phyloP scores from a whole-genome alignment of 53 echinoderm and acorn worm species.

The Holothuria scabra region DNA sequence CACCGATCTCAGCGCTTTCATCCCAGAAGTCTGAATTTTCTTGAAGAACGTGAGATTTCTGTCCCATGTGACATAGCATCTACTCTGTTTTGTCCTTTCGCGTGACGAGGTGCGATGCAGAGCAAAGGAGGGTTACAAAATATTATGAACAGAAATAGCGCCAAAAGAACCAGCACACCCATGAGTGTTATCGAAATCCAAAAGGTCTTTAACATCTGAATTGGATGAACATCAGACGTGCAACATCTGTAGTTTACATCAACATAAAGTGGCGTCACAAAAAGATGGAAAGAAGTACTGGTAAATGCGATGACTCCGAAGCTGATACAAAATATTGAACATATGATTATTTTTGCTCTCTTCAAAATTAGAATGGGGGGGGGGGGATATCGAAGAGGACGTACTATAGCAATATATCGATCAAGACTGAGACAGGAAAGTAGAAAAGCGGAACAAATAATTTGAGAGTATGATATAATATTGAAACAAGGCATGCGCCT shows the following conservation, averaged over 20 bases:
- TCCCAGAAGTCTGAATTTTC: background rate
- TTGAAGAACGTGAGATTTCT: too few species aligned
- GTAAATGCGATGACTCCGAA: too few species aligned
- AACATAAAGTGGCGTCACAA: too few species aligned
- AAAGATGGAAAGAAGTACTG: too few species aligned
- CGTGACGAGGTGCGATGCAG: slow-evolving; percentile 2
- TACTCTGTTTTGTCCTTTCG: slow-evolving; percentile 4
- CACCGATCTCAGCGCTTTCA: slow-evolving; percentile 6
- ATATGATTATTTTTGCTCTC: too few species aligned
- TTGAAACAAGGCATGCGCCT: background rate
- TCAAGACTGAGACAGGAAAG: slow-evolving; percentile 22
- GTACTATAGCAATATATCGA: slow-evolving; percentile 1
- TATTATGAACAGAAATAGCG: background rate
- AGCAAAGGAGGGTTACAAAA: background rate
- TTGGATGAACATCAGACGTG: background rate
- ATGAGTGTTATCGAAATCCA: background rate
- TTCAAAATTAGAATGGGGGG: background rate
- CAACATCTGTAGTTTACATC: too few species aligned
- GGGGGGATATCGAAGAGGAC: slow-evolving; percentile 17
- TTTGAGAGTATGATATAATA: background rate
- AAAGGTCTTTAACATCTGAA: background rate
- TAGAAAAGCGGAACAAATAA: background rate
- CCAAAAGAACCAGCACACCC: background rate
- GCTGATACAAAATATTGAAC: too few species aligned
- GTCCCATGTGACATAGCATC: background rate